Conservation (phyloP, 2,888 invertebrate species). For the Andrena fulva region DNA sequence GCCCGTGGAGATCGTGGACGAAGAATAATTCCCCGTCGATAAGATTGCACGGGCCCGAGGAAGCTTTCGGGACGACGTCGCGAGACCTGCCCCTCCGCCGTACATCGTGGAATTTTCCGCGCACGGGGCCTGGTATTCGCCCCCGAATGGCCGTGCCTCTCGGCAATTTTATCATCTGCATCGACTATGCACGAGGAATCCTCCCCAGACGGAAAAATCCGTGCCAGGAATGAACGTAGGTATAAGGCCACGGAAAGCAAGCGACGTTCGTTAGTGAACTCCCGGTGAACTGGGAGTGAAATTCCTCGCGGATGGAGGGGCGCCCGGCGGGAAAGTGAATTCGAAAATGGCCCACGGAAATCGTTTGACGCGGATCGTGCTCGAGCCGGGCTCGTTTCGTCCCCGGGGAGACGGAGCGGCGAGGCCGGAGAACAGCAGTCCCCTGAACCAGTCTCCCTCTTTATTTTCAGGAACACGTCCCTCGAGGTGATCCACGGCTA, state of each 20-base stretch:
- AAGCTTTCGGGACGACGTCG: slow-evolving; percentile 9
- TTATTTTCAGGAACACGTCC: slow-evolving; percentile 59
- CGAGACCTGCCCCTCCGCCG: not conserved
- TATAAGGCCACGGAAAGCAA: not conserved
- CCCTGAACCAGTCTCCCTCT: not conserved
- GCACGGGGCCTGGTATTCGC: not conserved
- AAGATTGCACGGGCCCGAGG: slow-evolving; percentile 42
- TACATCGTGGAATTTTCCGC: not conserved
- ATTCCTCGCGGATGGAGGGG: no score
- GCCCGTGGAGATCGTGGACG: slow-evolving; percentile 44
- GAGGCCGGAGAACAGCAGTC: not conserved
- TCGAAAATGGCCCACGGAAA: slow-evolving; percentile 7
- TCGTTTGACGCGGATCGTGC: slow-evolving; percentile 8
- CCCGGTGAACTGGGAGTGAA: no score
- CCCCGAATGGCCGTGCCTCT: not conserved
- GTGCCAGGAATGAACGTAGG: not conserved
- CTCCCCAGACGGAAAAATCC: not conserved
- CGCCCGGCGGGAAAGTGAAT: slow-evolving; percentile 4
- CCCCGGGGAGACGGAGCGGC: not conserved
- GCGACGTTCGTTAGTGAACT: no score
- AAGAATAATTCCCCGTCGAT: slow-evolving; percentile 56
- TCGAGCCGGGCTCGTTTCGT: not conserved
- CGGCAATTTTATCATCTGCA: not conserved
- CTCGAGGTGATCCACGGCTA: slow-evolving; percentile 34
- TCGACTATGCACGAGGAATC: slow-evolving; percentile 1